Conservation (phyloP, 2,113 vertebrate species). For the Pantherophis guttatus region DNA sequence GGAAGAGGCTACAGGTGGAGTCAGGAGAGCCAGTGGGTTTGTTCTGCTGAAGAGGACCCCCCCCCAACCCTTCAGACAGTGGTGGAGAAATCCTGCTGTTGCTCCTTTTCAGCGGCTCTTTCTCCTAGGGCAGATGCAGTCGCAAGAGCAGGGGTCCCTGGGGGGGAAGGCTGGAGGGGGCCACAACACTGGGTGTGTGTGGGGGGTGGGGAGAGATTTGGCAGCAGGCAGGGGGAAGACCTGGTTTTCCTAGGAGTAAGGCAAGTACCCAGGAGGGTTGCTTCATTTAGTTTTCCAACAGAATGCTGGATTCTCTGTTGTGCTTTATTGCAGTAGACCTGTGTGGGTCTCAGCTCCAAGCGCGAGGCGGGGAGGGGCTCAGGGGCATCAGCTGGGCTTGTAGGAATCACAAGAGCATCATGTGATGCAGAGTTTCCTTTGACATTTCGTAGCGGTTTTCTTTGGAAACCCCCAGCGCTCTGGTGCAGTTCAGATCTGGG, state of each 20-base stretch:
- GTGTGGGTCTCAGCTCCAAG: background rate
- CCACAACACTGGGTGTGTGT: background rate
- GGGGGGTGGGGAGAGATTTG: background rate
- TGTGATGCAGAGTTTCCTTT: background rate
- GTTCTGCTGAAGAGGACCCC: background rate
- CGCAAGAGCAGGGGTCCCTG: background rate
- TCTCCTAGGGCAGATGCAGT: background rate
- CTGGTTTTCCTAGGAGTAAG: background rate
- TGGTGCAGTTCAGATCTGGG: background rate
- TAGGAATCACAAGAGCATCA: background rate
- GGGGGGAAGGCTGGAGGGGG: background rate
- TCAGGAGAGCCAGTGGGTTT: background rate
- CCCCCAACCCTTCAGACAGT: background rate
- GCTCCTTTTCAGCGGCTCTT: background rate
- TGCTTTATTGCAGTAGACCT: background rate
- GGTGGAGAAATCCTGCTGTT: background rate
- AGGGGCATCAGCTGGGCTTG: background rate
- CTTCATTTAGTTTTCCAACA: background rate
- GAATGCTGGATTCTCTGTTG: background rate
- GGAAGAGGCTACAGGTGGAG: background rate
- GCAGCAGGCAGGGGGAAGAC: background rate
- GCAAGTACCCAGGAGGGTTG: background rate
- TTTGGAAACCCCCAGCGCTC: background rate
- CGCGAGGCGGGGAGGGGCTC: rapidly evolving
- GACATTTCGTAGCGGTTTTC: background rate